Evolutionary conservation across 2,113 vertebrate genomes (phyloP), one percentile per base, ranked within the genome.

Genomic region (Hippocampus zosterae): DNA sequence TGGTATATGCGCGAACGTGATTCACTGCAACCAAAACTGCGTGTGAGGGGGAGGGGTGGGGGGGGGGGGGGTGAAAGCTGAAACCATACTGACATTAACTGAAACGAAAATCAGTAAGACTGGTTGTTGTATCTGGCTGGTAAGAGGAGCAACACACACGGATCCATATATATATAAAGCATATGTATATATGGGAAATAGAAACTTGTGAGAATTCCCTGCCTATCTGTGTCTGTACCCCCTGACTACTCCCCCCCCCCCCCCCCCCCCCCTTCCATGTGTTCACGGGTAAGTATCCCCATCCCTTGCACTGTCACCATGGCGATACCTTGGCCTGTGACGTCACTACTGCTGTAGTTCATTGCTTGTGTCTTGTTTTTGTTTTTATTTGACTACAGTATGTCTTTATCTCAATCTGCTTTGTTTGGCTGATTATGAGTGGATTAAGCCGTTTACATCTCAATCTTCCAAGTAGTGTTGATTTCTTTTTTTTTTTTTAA

Each of bases 371-470:
- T 95, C 44, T 65, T 64, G 11, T 87, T 85, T 85, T 81, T 82
- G 81, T 74, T 84, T 86, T 73, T 60, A 40, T 65, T 65, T 65
- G 15, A 80, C 79, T 84, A 44, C 63, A 27, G 63, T 65, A 75
- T 83, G 73, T 84, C 76, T 86, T 78, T 94, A 90, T 94, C 92
- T 96, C 92, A 94, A 92, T 96, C 92, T 95, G 95, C 95, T 98
- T 98, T 94, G 94, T 96, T 98, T 98, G 96, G 96, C 96, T 97
- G 96, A 95, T 98, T 97, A 96, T 96, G 95, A 98, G 95, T 98
- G 96, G 94, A 96, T 96, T 96, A 95, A 95, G 94, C 90, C 93
- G 95, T 86, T 60, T 92, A 92, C 37, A 92, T 95, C 91, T 79
- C 64, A 90, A 93, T 95, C 92, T 95, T 88, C 67, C 93, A 93